These are phyloP conservation scores for Chaetodon auriga DNA, from an alignment of 2,113 vertebrate genomes.

Conservation along the genomic window DNA sequence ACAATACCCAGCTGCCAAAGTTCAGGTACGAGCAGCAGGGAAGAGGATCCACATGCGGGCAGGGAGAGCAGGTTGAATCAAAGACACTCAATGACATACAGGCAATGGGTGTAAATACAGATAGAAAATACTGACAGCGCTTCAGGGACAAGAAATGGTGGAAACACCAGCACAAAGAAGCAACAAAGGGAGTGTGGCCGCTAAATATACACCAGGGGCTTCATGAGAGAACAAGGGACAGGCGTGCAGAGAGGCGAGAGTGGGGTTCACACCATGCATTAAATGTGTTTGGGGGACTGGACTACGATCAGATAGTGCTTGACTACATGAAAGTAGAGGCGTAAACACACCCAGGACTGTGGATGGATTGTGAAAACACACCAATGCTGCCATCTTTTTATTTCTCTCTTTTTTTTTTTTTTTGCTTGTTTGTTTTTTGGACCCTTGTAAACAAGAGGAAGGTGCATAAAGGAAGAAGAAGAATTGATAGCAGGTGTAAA, in stretches of 20 bases:
- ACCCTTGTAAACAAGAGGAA: too few relatives aligned
- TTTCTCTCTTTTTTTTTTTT: too few relatives aligned
- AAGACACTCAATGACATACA: background rate
- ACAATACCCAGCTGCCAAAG: background rate
- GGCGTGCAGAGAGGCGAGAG: background rate
- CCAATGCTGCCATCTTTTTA: too few relatives aligned
- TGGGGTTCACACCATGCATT: too few relatives aligned
- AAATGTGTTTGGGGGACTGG: too few relatives aligned
- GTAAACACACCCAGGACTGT: too few relatives aligned
- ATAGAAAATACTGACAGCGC: background rate
- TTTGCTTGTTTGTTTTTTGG: too few relatives aligned
- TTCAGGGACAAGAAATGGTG: background rate
- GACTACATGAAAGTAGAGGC: too few relatives aligned
- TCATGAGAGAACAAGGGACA: background rate
- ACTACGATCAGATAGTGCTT: too few relatives aligned
- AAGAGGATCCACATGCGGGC: background rate
- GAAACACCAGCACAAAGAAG: background rate
- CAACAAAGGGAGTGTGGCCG: background rate
- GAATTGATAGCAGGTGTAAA: too few relatives aligned
- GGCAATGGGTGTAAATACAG: background rate
- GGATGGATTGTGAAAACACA: too few relatives aligned
- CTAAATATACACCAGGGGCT: background rate
- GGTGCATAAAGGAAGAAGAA: too few relatives aligned
- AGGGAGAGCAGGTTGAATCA: background rate
- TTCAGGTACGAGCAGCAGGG: background rate